A percentile compares a stretch with the other conserved stretches of the same genome.
phyloP scores from a whole-genome alignment of 2,888 invertebrate species.

The Agriopis marginaria region DNA sequence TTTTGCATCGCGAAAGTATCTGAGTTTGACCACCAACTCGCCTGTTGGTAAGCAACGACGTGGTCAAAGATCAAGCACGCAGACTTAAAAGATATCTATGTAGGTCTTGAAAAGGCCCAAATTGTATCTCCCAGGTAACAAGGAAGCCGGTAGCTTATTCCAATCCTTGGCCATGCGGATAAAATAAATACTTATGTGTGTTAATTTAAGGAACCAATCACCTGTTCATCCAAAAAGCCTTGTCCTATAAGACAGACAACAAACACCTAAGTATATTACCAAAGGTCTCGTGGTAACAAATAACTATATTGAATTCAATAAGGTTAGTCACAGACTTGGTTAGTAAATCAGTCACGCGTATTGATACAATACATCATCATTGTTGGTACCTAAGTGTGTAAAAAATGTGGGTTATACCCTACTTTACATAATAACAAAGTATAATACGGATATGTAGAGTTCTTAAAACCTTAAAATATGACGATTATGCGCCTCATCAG shows the following conservation, averaged over 20 bases:
- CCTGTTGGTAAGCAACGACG: too few species aligned
- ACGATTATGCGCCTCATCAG: neutral
- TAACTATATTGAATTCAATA: conserved; percentile 17
- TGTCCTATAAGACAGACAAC: conserved; percentile 6
- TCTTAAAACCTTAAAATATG: neutral
- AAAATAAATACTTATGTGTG: neutral
- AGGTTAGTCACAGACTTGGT: conserved; percentile 15
- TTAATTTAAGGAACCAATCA: neutral
- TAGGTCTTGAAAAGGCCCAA: too few species aligned
- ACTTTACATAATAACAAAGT: conserved; percentile 12
- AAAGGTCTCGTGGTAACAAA: conserved; percentile 2
- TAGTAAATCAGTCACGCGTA: conserved; percentile 8
- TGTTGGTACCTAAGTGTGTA: conserved; percentile 1
- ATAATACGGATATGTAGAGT: neutral
- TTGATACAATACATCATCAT: conserved; percentile 13
- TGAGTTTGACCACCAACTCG: too few species aligned
- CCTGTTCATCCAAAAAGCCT: neutral
- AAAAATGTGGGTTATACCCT: conserved; percentile 8
- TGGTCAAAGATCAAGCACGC: too few species aligned
- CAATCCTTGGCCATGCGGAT: too few species aligned
- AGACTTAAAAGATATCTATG: too few species aligned
- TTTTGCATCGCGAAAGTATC: too few species aligned
- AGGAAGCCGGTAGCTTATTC: too few species aligned
- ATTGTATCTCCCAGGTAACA: too few species aligned
- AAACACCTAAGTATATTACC: neutral